Base-by-base conservation (phyloP, 2,113 vertebrate species). In the Protomyctophum bolini region DNA sequence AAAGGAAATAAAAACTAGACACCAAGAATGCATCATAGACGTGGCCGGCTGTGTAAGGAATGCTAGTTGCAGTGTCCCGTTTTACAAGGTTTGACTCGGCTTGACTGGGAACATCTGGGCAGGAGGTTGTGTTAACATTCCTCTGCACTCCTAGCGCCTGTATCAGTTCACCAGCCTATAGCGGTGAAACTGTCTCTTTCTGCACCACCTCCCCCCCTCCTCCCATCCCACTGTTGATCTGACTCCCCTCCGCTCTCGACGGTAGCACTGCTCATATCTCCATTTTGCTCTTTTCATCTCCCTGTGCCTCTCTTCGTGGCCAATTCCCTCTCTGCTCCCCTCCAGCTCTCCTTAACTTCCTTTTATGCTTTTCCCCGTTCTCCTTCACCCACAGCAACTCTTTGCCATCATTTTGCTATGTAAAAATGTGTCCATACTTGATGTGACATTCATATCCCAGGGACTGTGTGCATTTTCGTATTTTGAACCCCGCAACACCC, bases 41-140 rank as follows among this genome's bases (percentile, higher is more conserved):
- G 69, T 29, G 61, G 61, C 71, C 86, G 75, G 61, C 71, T 87
- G 75, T 80, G 75, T 80, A 1, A 77, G 73, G 58, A 70, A 82
- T 83, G 77, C 66, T 80, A 83, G 81, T 78, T 73, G 62, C 50
- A 72, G 63, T 76, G 75, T 75, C 58, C 21, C 75, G 72, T 88
- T 87, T 89, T 66, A 72, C 56, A 33, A 15, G 68, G n/a, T 69
- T 75, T 76, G 61, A 78, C 73, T 76, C 2, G 29, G 63, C 74
- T 66, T 85, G 83, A 87, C 73, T 81, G 60, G 77, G 77, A 91
- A 83, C 87, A 91, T 89, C 83, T 87, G 87, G 86, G 66, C 77
- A 54, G 59, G 76, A 82, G 81, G 77, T 84, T 76, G 80, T 6
- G 76, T 83, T 85, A 82, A 82, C 87, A 86, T 91, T 89, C 79